A percentile compares a stretch with the other conserved stretches of the same genome.
These are phyloP conservation scores for Menidia beryllina DNA, from an alignment of 2,113 vertebrate species.

Conservation along the genomic window DNA sequence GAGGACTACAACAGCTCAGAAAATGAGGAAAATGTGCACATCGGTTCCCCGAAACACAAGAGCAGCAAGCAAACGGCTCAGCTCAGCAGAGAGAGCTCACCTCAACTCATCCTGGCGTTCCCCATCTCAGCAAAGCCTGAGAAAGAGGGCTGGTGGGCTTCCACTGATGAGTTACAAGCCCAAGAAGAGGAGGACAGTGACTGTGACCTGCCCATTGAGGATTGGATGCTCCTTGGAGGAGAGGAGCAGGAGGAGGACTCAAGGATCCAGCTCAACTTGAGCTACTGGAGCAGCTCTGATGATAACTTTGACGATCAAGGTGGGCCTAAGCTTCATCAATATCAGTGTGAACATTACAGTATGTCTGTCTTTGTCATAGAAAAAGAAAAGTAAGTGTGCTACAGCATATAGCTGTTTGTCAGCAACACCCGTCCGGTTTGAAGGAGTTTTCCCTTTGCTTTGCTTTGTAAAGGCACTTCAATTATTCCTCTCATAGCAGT, in stretches of 20 bases:
- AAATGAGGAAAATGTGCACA: conserved; percentile 4
- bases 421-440: too few species aligned
- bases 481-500: not conserved
- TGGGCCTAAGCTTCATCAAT: conserved; percentile 15
- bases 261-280: conserved; percentile 71
- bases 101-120: conserved; percentile 62
- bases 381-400: too few species aligned
- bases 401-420: too few species aligned
- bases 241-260: conserved; percentile 62
- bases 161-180: conserved; percentile 5
- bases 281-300: conserved; percentile 49
- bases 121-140: conserved; percentile 22
- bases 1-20: conserved; percentile 41
- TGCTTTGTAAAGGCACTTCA: not conserved
- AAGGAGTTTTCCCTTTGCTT: too few species aligned
- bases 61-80: not conserved
- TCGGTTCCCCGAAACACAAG: not conserved
- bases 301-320: conserved; percentile 53
- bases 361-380: not conserved
- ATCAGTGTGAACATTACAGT: not conserved
- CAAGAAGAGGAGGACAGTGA: conserved; percentile 41
- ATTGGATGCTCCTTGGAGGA: conserved; percentile 77
- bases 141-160: not conserved
- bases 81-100: conserved; percentile 39
- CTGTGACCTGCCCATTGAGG: conserved; percentile 55